These are phyloP conservation scores for Sinotaia quadrata DNA, from an alignment of 2,888 invertebrate genomes.

Conservation along the genomic window DNA sequence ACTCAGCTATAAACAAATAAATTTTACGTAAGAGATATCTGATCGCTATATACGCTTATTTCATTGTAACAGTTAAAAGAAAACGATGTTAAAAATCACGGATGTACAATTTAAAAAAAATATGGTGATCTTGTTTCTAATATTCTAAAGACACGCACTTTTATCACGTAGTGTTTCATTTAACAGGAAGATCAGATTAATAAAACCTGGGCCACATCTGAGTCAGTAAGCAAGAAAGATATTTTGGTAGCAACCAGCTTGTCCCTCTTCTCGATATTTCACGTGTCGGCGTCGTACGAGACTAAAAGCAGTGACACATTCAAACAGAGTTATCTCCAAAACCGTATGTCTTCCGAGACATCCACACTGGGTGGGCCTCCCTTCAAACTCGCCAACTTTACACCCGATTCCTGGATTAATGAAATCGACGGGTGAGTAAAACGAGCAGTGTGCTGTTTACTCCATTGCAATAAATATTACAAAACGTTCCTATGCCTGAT, in stretches of 20 bases:
- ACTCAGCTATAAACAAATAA: too few relatives aligned
- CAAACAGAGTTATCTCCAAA: not conserved
- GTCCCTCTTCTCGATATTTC: slow-evolving; percentile 28
- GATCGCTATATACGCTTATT: too few relatives aligned
- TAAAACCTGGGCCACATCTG: slow-evolving; percentile 4
- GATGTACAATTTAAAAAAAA: too few relatives aligned
- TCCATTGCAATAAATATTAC: too few relatives aligned
- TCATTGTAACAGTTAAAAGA: too few relatives aligned
- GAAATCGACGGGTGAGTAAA: slow-evolving; percentile 36
- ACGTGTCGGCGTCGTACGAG: slow-evolving; percentile 25
- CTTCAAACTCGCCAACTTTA: slow-evolving; percentile 50
- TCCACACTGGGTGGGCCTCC: slow-evolving; percentile 40
- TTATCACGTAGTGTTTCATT: not conserved
- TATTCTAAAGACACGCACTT: too few relatives aligned
- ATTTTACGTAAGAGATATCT: too few relatives aligned
- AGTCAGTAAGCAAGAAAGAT: slow-evolving; percentile 17
- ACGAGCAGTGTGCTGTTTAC: not conserved
- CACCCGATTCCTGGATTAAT: slow-evolving; percentile 48
- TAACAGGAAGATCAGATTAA: slow-evolving; percentile 28
- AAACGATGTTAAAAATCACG: too few relatives aligned
- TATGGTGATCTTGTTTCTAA: too few relatives aligned
- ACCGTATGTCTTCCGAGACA: slow-evolving; percentile 26
- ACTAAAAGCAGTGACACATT: slow-evolving; percentile 13
- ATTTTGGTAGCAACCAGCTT: slow-evolving; percentile 33
- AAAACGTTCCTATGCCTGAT: too few relatives aligned